Evolutionary conservation across 2,797 vertebrate species (phyloP).

Genomic region (Dipus sagitta): DNA sequence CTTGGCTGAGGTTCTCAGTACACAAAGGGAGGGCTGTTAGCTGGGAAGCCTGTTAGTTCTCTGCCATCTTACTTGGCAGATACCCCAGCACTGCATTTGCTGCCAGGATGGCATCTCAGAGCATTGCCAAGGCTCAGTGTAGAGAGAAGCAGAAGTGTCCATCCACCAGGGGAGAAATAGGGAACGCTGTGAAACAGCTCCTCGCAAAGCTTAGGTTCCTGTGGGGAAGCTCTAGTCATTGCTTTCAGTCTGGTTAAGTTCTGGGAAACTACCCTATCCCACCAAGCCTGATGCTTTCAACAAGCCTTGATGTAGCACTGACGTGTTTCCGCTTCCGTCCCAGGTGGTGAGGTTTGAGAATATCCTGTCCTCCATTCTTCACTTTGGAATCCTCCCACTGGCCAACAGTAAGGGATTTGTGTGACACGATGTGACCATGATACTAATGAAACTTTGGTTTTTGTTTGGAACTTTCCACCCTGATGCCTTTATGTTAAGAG

Average conservation of each 20-base stretch:
- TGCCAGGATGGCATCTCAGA: background rate
- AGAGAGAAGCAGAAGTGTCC: background rate
- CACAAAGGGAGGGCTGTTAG: background rate
- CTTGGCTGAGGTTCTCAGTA: background rate
- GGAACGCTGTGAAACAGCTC: background rate
- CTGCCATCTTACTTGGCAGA: background rate
- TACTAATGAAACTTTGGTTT: background rate
- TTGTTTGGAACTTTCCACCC: conserved; percentile 3
- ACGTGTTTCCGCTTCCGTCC: conserved; percentile 70
- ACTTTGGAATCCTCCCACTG: conserved; percentile 86
- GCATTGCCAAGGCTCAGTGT: background rate
- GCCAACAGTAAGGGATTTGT: conserved; percentile 84
- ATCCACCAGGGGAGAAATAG: background rate
- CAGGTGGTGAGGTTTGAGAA: conserved; percentile 87
- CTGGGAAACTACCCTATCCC: background rate
- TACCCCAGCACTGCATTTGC: background rate
- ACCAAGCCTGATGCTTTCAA: background rate
- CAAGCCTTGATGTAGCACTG: background rate
- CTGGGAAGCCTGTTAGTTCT: background rate
- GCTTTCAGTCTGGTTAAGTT: background rate
- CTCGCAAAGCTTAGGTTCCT: background rate
- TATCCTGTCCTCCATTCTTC: conserved; percentile 87
- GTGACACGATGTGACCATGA: background rate
- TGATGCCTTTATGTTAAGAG: background rate
- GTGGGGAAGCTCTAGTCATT: background rate